Conservation (phyloP, 2,113 vertebrate genomes). For the Corvus cornix region DNA sequence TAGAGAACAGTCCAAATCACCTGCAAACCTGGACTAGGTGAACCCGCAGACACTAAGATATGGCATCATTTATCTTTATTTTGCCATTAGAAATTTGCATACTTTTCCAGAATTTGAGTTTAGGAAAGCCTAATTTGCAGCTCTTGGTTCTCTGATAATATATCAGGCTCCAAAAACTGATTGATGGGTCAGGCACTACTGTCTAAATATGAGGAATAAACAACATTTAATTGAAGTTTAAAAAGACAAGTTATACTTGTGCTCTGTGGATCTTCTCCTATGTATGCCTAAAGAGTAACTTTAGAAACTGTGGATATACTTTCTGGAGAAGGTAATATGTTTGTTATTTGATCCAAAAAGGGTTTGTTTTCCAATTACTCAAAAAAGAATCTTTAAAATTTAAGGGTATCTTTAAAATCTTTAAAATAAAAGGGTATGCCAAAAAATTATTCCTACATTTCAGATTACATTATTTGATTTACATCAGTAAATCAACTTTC, state of each 20-base stretch:
- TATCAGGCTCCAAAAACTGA: neutral
- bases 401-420: neutral
- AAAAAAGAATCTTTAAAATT: neutral
- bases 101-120: neutral
- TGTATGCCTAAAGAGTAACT: neutral
- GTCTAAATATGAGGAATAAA: neutral
- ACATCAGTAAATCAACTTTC: neutral
- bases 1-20: neutral
- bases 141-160: neutral
- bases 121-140: neutral
- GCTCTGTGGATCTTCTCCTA: neutral
- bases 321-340: neutral
- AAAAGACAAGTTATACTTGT: neutral
- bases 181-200: neutral
- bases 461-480: neutral
- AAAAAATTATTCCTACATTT: neutral
- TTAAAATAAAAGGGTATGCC: neutral
- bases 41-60: neutral
- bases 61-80: neutral
- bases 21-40: neutral
- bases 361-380: neutral
- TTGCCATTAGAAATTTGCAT: neutral
- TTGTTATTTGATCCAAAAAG: neutral
- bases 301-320: neutral
- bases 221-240: neutral